A percentile compares a stretch with the other conserved stretches of the same genome.
Conservation (phyloP, 2,888 invertebrate species). For the Asteroscopus sphinx region DNA sequence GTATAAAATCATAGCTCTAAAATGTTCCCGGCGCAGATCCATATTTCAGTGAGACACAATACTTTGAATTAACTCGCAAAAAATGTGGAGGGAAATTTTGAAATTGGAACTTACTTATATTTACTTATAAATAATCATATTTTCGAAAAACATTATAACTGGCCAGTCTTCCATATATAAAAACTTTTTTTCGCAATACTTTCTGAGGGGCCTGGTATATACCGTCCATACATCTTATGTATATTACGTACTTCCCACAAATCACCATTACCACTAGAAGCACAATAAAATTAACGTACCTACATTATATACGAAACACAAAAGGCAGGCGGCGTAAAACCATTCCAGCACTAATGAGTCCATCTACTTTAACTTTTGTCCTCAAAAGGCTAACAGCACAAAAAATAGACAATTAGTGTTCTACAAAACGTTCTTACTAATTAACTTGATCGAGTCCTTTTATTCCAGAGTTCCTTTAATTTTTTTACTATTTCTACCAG, state of each 20-base stretch:
- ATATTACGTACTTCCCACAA: slow-evolving; percentile 16
- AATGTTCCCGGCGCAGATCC: too few species aligned
- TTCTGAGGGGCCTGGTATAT: too few species aligned
- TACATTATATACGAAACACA: slow-evolving; percentile 48
- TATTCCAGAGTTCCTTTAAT: slow-evolving; percentile 73
- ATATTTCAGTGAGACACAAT: too few species aligned
- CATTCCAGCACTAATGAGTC: slow-evolving; percentile 74
- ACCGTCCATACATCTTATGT: too few species aligned
- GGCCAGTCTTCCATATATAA: too few species aligned
- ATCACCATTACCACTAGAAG: slow-evolving; percentile 31
- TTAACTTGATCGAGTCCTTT: slow-evolving; percentile 84
- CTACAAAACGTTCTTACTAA: slow-evolving; percentile 82
- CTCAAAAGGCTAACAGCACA: slow-evolving; percentile 74
- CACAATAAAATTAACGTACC: slow-evolving; percentile 49
- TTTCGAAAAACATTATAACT: too few species aligned
- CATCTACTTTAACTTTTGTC: slow-evolving; percentile 80
- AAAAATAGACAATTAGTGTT: slow-evolving; percentile 84
- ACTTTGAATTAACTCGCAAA: too few species aligned
- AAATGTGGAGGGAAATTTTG: too few species aligned
- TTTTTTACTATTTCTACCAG: slow-evolving; percentile 61
- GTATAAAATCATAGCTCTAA: too few species aligned
- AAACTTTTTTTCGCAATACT: too few species aligned
- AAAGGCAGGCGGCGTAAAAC: slow-evolving; percentile 61
- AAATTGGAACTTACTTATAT: too few species aligned
- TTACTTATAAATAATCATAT: too few species aligned